Conservation (phyloP, 2,113 vertebrate genomes). For the Spilogale gracilis region DNA sequence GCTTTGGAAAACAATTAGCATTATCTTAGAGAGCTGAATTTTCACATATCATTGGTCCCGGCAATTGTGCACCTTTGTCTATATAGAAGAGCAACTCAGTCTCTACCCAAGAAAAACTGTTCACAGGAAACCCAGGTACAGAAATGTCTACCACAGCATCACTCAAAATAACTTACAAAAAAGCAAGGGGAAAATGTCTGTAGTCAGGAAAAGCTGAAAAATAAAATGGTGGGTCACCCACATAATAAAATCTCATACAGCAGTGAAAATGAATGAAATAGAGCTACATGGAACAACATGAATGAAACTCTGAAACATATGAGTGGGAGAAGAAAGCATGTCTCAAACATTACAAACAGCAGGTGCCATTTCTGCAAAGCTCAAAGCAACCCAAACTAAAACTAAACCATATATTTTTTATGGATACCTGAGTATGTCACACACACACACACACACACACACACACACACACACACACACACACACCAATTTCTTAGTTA, state of each 20-base stretch:
- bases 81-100: not conserved
- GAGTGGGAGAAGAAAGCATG: not conserved
- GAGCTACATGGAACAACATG: fast-evolving
- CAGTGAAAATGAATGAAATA: not conserved
- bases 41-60: not conserved
- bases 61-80: not conserved
- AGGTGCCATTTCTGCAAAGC: not conserved
- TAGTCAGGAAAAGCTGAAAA: not conserved
- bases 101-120: not conserved
- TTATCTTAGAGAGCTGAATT: not conserved
- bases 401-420: not conserved
- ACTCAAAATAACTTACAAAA: not conserved
- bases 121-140: too few species aligned
- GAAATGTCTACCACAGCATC: not conserved
- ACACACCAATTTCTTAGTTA: not conserved
- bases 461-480: too few species aligned
- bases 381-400: not conserved
- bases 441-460: too few species aligned
- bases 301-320: not conserved
- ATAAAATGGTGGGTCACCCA: not conserved
- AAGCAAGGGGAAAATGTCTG: not conserved
- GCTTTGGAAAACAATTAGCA: not conserved
- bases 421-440: not conserved
- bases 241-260: not conserved
- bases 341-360: fast-evolving